Evolutionary conservation across 1,140 invertebrate species (phyloP), one percentile per base, ranked within the genome.

Genomic region (Nilaparvata lugens): DNA sequence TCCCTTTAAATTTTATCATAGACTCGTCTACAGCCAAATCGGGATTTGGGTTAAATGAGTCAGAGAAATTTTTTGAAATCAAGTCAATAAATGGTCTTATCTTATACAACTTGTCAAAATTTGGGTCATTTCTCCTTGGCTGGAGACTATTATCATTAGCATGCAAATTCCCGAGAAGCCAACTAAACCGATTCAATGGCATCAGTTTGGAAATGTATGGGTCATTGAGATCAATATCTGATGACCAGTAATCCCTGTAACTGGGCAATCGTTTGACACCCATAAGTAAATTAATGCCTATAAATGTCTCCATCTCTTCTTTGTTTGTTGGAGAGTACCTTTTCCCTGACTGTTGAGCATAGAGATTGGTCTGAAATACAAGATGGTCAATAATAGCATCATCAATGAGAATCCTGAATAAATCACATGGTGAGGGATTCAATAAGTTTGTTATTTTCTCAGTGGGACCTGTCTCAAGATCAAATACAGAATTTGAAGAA

Each of bases 101-200:
- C 51, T 69, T 70, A 43, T 65, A 70, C 14, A 70, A 40, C 61
- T 70, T 70, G 53, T 70, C n/a, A n/a, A n/a, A n/a, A n/a, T n/a
- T n/a, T n/a, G 56, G 55, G 16, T 62, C 16, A 31, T 28, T 19
- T 45, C 52, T 55, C 13, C 16, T 16, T 21, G 66, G 65, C 58
- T 60, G 51, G 7, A 62, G 5, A 42, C 14, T 38, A 60, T 71
- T 69, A 54, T 70, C 61, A 64, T 67, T 70, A 9, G 70, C 11
- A 63, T 70, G 70, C 13, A 71, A 43, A 60, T 71, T 58, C 24
- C 61, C 53, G 52, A 74, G 63, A 57, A 73, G 55, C 62, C 71
- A 73, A 51, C 71, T 67, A 63, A 75, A 76, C 42, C 74, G 52
- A 64, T 74, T 74, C 13, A 74, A 53, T 51, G 69, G 56, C 73